phyloP scores from a whole-genome alignment of 2,888 invertebrate species.

The Phyto melanocephala region DNA sequence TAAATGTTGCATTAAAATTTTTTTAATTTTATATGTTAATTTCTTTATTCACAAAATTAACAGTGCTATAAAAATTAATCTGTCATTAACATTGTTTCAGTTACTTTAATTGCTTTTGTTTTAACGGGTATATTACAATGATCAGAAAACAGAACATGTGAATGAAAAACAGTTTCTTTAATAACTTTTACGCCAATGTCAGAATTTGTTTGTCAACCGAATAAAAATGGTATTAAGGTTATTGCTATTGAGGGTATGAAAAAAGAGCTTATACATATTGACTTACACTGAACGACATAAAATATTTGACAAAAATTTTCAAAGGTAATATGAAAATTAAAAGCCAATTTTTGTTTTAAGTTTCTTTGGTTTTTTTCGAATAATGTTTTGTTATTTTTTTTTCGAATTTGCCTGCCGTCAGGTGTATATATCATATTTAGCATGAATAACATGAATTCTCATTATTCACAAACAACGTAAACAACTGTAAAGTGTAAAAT shows the following conservation, averaged over 20 bases:
- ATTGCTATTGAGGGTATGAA: background rate
- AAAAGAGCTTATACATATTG: too few relatives aligned
- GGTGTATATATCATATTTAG: too few relatives aligned
- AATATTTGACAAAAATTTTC: background rate
- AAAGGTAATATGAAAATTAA: too few relatives aligned
- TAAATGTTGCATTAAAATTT: background rate
- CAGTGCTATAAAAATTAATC: conserved; percentile 22
- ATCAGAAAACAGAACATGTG: background rate
- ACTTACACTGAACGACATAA: background rate
- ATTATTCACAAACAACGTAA: background rate
- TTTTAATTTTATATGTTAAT: background rate
- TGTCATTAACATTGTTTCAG: conserved; percentile 19
- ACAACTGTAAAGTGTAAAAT: conserved; percentile 26
- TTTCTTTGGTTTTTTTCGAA: too few relatives aligned
- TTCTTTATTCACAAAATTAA: conserved; percentile 9
- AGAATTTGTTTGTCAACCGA: background rate
- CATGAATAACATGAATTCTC: background rate
- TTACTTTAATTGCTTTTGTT: conserved; percentile 1
- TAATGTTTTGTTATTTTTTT: background rate
- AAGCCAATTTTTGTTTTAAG: too few relatives aligned
- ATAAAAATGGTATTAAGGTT: background rate
- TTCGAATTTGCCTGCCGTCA: too few relatives aligned
- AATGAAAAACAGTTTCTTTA: background rate
- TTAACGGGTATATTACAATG: background rate
- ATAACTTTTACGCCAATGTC: conserved; percentile 3